Evolutionary conservation across 2,797 vertebrate genomes (phyloP), one percentile per base, ranked within the genome.

Genomic region (Danio kyathit): DNA sequence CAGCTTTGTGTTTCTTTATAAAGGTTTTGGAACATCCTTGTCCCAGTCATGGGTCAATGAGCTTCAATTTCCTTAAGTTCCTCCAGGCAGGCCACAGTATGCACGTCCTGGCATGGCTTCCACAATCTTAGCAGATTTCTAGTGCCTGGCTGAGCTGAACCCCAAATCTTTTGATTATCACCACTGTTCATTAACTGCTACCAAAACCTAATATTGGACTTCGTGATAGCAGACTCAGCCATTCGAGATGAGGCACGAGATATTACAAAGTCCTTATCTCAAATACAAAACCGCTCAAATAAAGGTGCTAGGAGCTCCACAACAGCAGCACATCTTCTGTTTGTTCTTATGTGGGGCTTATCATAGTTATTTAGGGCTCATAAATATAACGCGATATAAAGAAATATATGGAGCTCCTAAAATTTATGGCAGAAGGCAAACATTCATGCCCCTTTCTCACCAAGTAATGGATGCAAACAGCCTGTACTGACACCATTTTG

Each of bases 401-500:
- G 10, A 79, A 72, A 72, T 71, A 79, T 63, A 70, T 79, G 52
- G 43, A 59, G 57, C 67, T 79, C 48, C 40, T 72, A 79, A 79
- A 61, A 44, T 79, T 79, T 79, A 79, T 79, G 40, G 57, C 66
- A 61, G 57, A 5, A 71, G 57, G 77, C 69, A 79, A 71, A 79
- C 77, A 76, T 61, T 19, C 64, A 46, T 72, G 80, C 63, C 43
- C 1, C 16, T 41, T 56, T 82, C 83, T 82, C 69, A 72, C 77
- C 80, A 59, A 56, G 59, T 74, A 82, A 84, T 81, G 46, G 44
- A 77, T 66, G 65, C 44, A 48, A 82, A 74, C 51, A 61, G 73
- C 40, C 46, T 52, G 70, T 81, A 72, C 70, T 29, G 61, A 73
- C 78, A 85, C 59, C 46, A 29, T 76, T 81, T 52, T 29, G 19